Percentiles rank a stretch among this genome's conserved stretches.
Evolutionary conservation across 2,888 invertebrate species (phyloP).

Genomic region (Candidula unifasciata): DNA sequence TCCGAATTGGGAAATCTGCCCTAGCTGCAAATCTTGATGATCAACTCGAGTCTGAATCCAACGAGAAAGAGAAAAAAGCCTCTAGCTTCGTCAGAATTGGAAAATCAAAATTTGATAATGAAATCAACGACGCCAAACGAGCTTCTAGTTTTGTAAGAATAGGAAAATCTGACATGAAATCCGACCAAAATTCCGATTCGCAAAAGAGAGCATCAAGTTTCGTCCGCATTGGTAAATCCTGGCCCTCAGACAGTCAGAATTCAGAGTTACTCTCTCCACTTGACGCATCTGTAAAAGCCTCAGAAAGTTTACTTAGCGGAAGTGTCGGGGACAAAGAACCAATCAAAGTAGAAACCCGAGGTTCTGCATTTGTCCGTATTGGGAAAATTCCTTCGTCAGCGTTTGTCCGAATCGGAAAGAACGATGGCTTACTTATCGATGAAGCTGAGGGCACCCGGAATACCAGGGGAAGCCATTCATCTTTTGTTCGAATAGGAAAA

Average conservation of each 20-base stretch:
- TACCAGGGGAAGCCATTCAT: conserved; percentile 32
- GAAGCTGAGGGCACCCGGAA: background rate
- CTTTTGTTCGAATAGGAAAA: conserved; percentile 47
- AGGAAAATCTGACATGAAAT: conserved; percentile 48
- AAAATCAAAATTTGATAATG: background rate
- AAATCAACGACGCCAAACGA: background rate
- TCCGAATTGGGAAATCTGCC: conserved; percentile 42
- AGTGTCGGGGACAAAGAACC: background rate
- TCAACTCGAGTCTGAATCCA: conserved; percentile 28
- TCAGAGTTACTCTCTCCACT: background rate
- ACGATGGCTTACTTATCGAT: conserved; percentile 4
- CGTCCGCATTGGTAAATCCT: conserved; percentile 54
- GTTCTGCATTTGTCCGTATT: conserved; percentile 58
- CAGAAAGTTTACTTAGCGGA: background rate
- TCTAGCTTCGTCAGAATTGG: conserved; percentile 28
- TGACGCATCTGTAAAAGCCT: background rate
- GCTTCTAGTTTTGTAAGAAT: conserved; percentile 56
- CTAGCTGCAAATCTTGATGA: too few relatives aligned
- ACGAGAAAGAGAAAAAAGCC: background rate
- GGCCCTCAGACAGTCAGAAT: background rate
- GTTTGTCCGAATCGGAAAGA: conserved; percentile 55
- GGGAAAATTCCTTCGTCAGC: conserved; percentile 61
- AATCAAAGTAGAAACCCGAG: conserved; percentile 35
- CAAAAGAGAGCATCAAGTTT: conserved; percentile 52
- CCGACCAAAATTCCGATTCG: background rate